Evolutionary conservation across 2,888 invertebrate species (phyloP), one percentile per base, ranked within the genome.

Genomic region (Amiota mariae): DNA sequence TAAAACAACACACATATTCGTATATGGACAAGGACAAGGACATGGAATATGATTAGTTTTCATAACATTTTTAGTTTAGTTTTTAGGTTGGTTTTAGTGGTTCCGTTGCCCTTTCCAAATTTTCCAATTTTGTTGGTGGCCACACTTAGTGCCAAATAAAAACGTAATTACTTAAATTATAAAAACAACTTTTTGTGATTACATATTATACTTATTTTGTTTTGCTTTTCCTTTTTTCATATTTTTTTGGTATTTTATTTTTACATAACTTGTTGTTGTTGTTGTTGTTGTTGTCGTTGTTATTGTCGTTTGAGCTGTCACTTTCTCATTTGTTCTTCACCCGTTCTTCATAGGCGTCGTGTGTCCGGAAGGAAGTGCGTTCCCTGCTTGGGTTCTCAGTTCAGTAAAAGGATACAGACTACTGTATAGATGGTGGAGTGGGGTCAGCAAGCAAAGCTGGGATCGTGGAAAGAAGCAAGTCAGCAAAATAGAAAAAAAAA

Each of bases 101-200:
- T 24, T 24, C 24, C 18, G 36, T 18, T 24, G 51, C 51, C 54
- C 24, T 24, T 68, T 51, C 67, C 54, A 54, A 59, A 36, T 6
- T 57, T 57, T n/a, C n/a, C n/a, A n/a, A n/a, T n/a, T n/a, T n/a
- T n/a, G n/a, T n/a, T 76, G 24, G 24, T 24, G 24, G 73, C 59
- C 72, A 59, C 36, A 36, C 36, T 36, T 36, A 36, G 8, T 36
- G 36, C 36, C 70, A 72, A 72, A 74, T 72, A 59, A 76, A 78
- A 74, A 75, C 78, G 76, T 76, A 80, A 82, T 82, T 85, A 85
- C 81, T 80, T 80, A 77, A 81, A 82, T 82, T 77, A 79, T 80
- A 71, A 74, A 77, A 84, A 78, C 75, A 84, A 77, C 74, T 77
- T 80, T 82, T 80, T 72, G 70, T 85, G 81, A 83, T 81, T 84